Conservation (phyloP, 2,797 vertebrate species). For the Danio choprae region DNA sequence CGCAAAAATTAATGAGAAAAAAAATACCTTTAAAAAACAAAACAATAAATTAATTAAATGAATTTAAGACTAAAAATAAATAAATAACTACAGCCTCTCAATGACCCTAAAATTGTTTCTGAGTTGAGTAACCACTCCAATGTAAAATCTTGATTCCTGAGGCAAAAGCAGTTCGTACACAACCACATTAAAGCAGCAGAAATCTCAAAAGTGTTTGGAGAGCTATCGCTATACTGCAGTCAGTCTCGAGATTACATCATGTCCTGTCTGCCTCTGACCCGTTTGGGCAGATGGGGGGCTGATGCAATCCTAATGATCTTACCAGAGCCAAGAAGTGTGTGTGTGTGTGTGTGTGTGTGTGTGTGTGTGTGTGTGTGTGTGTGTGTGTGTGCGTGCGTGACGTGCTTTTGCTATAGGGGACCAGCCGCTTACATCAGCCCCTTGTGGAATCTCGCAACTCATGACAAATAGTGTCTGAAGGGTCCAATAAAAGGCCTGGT, state of each 20-base stretch:
- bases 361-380: constrained; percentile 72
- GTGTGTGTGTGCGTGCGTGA: constrained; percentile 65
- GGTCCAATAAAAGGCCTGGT: constrained; percentile 64
- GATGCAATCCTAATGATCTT: constrained; percentile 67
- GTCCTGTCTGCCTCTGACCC: constrained; percentile 60
- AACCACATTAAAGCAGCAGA: constrained; percentile 20
- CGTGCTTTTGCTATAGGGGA: constrained; percentile 64
- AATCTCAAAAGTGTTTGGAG: constrained; percentile 22
- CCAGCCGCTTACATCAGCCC: constrained; percentile 69
- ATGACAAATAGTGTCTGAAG: constrained; percentile 67
- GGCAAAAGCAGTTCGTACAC: constrained; percentile 3
- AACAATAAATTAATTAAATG: no score
- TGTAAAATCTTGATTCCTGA: constrained; percentile 6
- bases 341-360: constrained; percentile 56
- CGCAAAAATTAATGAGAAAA: no score
- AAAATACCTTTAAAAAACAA: no score
- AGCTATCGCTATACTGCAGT: constrained; percentile 32
- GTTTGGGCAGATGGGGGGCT: constrained; percentile 57
- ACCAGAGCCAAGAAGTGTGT: constrained; percentile 68
- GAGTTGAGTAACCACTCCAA: background rate
- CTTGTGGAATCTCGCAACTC: constrained; percentile 69
- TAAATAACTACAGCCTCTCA: no score
- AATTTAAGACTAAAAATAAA: no score
- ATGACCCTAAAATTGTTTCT: background rate
- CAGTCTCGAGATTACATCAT: constrained; percentile 68